Conservation (phyloP, 2,888 invertebrate genomes). For the Sceliomorpha sp. region DNA sequence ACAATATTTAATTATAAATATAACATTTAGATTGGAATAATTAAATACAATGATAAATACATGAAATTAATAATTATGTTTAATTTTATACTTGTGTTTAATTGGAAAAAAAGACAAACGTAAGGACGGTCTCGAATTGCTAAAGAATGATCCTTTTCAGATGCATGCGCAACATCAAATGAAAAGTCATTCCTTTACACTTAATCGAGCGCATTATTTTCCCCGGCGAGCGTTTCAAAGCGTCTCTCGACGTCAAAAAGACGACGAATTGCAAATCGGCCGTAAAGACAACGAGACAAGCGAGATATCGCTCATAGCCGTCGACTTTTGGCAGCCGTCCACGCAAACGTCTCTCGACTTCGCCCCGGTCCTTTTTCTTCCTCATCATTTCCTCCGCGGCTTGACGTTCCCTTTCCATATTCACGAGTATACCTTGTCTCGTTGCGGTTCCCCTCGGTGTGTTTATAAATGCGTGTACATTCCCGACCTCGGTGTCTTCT, state of each 20-base stretch:
- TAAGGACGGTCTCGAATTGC: no score
- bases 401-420: conserved; percentile 33
- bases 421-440: conserved; percentile 55
- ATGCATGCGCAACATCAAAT: no score
- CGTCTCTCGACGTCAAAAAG: conserved; percentile 21
- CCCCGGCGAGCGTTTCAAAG: conserved; percentile 22
- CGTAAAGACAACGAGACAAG: conserved; percentile 29
- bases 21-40: no score
- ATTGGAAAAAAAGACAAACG: no score
- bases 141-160: no score
- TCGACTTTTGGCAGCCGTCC: conserved; percentile 54
- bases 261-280: conserved; percentile 15
- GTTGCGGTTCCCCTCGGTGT: conserved; percentile 53
- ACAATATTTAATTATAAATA: no score
- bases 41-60: no score
- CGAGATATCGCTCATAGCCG: conserved; percentile 35
- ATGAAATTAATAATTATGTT: no score
- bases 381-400: no score
- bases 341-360: conserved; percentile 21
- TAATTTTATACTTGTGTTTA: no score
- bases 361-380: conserved; percentile 40
- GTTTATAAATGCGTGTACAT: conserved; percentile 58
- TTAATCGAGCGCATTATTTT: no score
- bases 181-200: no score
- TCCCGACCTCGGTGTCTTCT: conserved; percentile 20